A percentile compares a stretch with the other conserved stretches of the same genome.
These are phyloP conservation scores for Petrolisthes manimaculis DNA, from an alignment of 2,888 invertebrate genomes.

Conservation along the genomic window DNA sequence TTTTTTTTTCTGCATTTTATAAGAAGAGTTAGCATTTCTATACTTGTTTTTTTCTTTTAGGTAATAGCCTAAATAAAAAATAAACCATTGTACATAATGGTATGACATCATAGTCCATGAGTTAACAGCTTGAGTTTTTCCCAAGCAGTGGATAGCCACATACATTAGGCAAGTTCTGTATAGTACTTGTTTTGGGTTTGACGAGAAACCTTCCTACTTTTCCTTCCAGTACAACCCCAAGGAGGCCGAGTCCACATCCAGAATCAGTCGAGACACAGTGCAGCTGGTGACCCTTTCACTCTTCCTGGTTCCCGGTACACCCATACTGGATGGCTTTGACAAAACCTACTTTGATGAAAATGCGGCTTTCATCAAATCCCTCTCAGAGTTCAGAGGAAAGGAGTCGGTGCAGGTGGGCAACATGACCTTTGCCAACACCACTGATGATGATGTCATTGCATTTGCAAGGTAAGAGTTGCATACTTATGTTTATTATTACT, in stretches of 20 bases:
- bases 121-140: too few relatives aligned
- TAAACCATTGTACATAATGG: too few relatives aligned
- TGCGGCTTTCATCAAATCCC: slow-evolving; percentile 17
- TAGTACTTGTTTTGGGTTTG: too few relatives aligned
- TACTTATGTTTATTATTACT: not conserved
- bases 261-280: slow-evolving; percentile 14
- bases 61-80: too few relatives aligned
- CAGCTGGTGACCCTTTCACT: slow-evolving; percentile 52
- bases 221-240: slow-evolving; percentile 57
- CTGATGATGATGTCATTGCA: slow-evolving; percentile 34
- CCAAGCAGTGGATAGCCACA: too few relatives aligned
- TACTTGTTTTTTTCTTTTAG: too few relatives aligned
- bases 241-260: slow-evolving; percentile 19
- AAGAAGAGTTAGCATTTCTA: too few relatives aligned
- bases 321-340: slow-evolving; percentile 54
- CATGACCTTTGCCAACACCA: slow-evolving; percentile 33
- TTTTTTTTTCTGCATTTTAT: too few relatives aligned
- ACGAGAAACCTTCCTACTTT: not conserved
- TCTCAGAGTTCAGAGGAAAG: slow-evolving; percentile 44
- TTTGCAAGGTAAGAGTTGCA: slow-evolving; percentile 40
- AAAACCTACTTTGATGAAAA: slow-evolving; percentile 25
- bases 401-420: slow-evolving; percentile 49
- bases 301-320: slow-evolving; percentile 58
- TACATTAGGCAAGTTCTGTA: too few relatives aligned
- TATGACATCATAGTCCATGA: too few relatives aligned